A percentile compares a stretch with the other conserved stretches of the same genome.
Evolutionary conservation across 2,113 vertebrate genomes (phyloP).

Genomic region (Lepisosteus oculatus): DNA sequence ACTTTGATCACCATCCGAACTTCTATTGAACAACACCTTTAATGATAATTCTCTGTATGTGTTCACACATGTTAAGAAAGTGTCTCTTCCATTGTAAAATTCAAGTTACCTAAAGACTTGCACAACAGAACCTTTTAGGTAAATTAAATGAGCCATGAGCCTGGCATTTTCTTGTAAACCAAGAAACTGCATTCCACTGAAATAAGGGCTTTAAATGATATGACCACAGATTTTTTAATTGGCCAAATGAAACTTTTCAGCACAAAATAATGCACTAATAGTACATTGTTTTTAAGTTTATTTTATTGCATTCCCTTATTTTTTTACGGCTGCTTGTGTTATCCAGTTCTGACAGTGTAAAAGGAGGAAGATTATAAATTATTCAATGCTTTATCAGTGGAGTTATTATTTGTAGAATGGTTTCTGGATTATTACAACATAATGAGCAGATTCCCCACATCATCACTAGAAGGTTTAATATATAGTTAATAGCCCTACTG

Average conservation of each 20-base stretch:
- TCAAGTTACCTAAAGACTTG: too few relatives aligned
- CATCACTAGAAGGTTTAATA: conserved; percentile 9
- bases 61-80: too few relatives aligned
- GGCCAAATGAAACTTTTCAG: conserved; percentile 20
- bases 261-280: neutral
- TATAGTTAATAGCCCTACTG: conserved; percentile 27
- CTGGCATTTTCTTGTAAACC: too few relatives aligned
- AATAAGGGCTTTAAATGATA: conserved; percentile 18
- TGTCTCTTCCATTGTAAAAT: too few relatives aligned
- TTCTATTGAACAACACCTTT: too few relatives aligned
- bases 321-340: conserved; percentile 27
- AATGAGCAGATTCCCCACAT: conserved; percentile 7
- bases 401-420: conserved; percentile 15
- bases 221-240: conserved; percentile 18
- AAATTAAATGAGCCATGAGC: too few relatives aligned
- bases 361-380: conserved; percentile 11
- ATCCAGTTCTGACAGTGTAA: conserved; percentile 5
- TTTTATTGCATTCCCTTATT: conserved; percentile 28
- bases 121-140: too few relatives aligned
- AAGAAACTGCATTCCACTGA: conserved; percentile 7
- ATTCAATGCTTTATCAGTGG: conserved; percentile 18
- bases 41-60: too few relatives aligned
- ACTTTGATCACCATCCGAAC: too few relatives aligned
- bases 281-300: conserved; percentile 9
- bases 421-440: conserved; percentile 14